These are phyloP conservation scores for Neodiprion pinetum DNA, from an alignment of 1,140 invertebrate genomes.

Conservation along the genomic window DNA sequence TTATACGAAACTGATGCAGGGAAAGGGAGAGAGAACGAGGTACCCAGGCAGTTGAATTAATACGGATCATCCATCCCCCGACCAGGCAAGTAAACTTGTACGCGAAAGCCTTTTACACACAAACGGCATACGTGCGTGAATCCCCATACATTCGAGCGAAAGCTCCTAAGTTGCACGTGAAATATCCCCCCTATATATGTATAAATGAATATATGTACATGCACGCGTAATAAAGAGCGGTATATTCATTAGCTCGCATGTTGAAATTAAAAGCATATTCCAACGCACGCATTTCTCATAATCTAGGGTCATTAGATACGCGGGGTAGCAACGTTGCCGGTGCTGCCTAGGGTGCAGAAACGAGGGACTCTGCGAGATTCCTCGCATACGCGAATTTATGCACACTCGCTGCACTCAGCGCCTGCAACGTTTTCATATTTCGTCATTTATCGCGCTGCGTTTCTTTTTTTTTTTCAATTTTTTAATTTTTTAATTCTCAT, in stretches of 20 bases:
- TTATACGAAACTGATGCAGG: too few relatives aligned
- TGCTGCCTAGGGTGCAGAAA: too few relatives aligned
- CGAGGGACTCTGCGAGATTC: too few relatives aligned
- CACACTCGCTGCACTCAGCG: too few relatives aligned
- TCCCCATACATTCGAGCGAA: not conserved
- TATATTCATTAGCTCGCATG: not conserved
- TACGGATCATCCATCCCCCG: slow-evolving; percentile 4
- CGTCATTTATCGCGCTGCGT: too few relatives aligned
- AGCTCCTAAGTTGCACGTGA: not conserved
- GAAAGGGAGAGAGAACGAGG: not conserved
- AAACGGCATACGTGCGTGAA: not conserved
- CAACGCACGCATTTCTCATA: slow-evolving; percentile 7
- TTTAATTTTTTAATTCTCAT: too few relatives aligned
- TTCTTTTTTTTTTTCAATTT: too few relatives aligned
- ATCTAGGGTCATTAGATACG: not conserved
- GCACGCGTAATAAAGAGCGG: slow-evolving; percentile 2
- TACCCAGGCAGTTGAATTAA: not conserved
- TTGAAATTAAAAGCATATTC: slow-evolving; percentile 4
- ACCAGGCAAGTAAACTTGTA: not conserved
- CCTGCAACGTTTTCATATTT: too few relatives aligned
- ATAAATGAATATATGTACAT: not conserved
- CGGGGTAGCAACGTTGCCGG: not conserved
- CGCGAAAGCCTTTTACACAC: not conserved
- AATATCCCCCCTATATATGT: not conserved
- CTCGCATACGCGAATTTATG: too few relatives aligned